Percentiles rank a stretch among this genome's conserved stretches.
These are phyloP conservation scores for Leucophenga varia DNA, from an alignment of 1,140 invertebrate genomes.

Conservation along the genomic window DNA sequence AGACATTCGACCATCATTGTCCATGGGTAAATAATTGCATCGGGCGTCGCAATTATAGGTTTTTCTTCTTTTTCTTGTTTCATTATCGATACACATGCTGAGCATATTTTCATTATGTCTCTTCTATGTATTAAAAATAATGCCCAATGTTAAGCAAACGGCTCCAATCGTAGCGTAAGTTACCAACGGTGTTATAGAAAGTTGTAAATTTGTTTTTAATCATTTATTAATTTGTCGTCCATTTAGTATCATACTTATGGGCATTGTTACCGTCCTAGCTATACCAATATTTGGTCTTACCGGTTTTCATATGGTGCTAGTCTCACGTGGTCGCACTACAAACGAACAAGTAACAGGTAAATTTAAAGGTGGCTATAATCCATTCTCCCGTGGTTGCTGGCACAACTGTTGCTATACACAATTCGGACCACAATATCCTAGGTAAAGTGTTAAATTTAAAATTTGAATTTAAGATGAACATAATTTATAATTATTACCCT, in stretches of 20 bases:
- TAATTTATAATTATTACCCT: slow-evolving; percentile 11
- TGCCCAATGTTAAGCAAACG: slow-evolving; percentile 75
- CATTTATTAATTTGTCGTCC: not conserved
- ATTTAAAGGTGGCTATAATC: slow-evolving; percentile 96
- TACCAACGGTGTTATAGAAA: no score
- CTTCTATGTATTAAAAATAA: slow-evolving; percentile 85
- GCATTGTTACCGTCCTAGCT: slow-evolving; percentile 83
- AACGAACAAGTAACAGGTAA: slow-evolving; percentile 99
- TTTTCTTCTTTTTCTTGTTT: slow-evolving; percentile 98
- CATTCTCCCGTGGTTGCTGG: slow-evolving; percentile 91
- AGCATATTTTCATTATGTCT: slow-evolving; percentile 93
- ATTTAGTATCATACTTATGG: slow-evolving; percentile 86
- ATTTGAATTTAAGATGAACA: not conserved
- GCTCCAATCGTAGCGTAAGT: slow-evolving; percentile 90
- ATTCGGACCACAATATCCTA: slow-evolving; percentile 95
- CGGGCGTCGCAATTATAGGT: slow-evolving; percentile 96
- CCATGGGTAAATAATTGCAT: slow-evolving; percentile 99
- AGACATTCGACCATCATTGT: slow-evolving; percentile 99
- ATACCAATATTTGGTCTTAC: slow-evolving; percentile 97
- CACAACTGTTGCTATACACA: slow-evolving; percentile 93
- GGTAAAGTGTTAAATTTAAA: slow-evolving; percentile 63
- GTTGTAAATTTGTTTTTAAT: slow-evolving; percentile 1
- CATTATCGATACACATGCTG: slow-evolving; percentile 95
- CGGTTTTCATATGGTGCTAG: slow-evolving; percentile 95
- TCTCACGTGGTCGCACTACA: slow-evolving; percentile 97